phyloP scores from a whole-genome alignment of 2,888 invertebrate genomes.

The Mimachlamys varia region DNA sequence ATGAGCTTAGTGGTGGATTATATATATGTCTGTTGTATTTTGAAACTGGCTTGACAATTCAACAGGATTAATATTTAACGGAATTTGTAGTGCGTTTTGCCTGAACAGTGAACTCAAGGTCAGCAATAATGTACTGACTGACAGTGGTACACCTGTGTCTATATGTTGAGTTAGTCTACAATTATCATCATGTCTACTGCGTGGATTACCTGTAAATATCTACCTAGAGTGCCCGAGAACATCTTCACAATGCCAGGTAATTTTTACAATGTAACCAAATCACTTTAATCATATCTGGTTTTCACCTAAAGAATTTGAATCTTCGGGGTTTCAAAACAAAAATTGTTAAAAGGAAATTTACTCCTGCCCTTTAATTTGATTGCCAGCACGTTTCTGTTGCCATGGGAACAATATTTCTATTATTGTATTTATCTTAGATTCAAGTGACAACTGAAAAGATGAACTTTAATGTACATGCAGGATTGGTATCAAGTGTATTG shows the following conservation, averaged over 20 bases:
- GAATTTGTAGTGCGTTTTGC: neutral
- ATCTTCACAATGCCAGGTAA: constrained; percentile 47
- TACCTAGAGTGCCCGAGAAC: constrained; percentile 46
- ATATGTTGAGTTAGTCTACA: neutral
- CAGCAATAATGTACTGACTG: neutral
- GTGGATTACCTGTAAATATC: constrained; percentile 44
- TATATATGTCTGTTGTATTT: neutral
- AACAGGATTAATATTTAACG: neutral
- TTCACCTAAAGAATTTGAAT: too few species aligned
- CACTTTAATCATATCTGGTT: too few species aligned
- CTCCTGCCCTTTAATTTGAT: too few species aligned
- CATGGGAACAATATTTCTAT: too few species aligned
- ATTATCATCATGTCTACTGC: constrained; percentile 37
- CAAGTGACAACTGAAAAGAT: too few species aligned
- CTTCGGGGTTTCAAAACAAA: too few species aligned
- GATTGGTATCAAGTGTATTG: too few species aligned
- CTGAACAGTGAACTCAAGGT: neutral
- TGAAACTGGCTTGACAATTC: neutral
- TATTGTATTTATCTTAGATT: too few species aligned
- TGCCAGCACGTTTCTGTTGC: too few species aligned
- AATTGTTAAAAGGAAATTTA: too few species aligned
- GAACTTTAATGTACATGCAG: too few species aligned
- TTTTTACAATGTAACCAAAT: too few species aligned
- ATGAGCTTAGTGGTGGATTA: neutral
- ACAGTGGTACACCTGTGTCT: neutral